Base-by-base conservation (phyloP, 2,797 vertebrate species). In the Lutjanus campechanus region DNA sequence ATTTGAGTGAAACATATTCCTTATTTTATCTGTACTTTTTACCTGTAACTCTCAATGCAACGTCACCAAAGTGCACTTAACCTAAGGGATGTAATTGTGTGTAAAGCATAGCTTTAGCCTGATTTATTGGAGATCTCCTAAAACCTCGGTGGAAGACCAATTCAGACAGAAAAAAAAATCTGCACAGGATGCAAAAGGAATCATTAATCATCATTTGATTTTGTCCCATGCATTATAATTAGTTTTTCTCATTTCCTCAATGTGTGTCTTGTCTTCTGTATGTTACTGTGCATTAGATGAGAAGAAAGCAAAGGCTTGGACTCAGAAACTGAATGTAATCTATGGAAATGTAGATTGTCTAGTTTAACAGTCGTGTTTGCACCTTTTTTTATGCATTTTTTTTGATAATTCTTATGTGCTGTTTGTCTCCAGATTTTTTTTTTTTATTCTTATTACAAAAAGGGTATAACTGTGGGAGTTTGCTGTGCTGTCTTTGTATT, bases 21-120 rank as follows among this genome's bases (percentile, higher is more conserved):
- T 76, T 11, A 59, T 69, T 75, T 71, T 73, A 54, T 41, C 68
- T 69, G 60, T 80, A 64, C 16, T 77, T 86, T 58, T 66, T 61
- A 72, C 56, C 66, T 12, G 13, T 64, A 71, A 64, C 22, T 79
- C 10, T 82, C 22, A 81, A 86, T 83, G 78, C 84, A 91, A 87
- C n/a, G 77, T 79, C 85, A 88, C 93, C 89, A 12, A 95, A 93
- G 94, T 95, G 94, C 89, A 85, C 89, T 94, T 92, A 91, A 78
- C 66, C 58, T 41, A 58, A 79, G 44, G 25, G 73, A 67, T 54
- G 55, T 71, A 61, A 68, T 75, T 61, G 46, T 54, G 19, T 73
- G 67, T 79, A 76, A 81, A 74, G 67, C 43, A n/a, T 62, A 67
- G 41, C 58, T 79, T 82, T 78, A 58, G 15, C 8, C 22, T 58